Evolutionary conservation across 2,797 vertebrate species (phyloP).

Genomic region (Cottoperca gobio): DNA sequence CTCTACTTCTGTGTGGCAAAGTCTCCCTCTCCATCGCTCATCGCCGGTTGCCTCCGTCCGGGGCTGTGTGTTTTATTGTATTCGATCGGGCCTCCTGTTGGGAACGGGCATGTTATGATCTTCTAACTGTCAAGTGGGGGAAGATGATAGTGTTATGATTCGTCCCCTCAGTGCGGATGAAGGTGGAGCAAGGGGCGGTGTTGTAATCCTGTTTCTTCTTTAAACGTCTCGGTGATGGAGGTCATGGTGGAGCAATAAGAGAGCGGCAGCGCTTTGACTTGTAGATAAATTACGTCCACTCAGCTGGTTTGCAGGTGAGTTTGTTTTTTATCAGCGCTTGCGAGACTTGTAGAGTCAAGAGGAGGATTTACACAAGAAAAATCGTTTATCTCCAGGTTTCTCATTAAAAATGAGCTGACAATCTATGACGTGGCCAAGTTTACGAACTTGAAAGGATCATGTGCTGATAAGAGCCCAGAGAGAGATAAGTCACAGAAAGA

Average conservation of each 20-base stretch:
- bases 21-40: slow-evolving; percentile 11
- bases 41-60: slow-evolving; percentile 7
- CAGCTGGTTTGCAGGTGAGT: slow-evolving; percentile 29
- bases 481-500: slow-evolving; percentile 52
- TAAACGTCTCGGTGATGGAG: slow-evolving; percentile 10
- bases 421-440: neutral
- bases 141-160: slow-evolving; percentile 61
- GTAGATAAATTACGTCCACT: slow-evolving; percentile 19
- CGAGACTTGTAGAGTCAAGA: neutral
- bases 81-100: slow-evolving; percentile 50
- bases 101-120: slow-evolving; percentile 59
- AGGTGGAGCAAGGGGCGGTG: neutral
- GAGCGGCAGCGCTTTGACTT: neutral
- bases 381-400: neutral
- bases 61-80: slow-evolving; percentile 38
- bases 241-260: neutral
- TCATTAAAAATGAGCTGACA: neutral
- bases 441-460: slow-evolving; percentile 20
- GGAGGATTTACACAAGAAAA: neutral
- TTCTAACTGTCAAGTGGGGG: slow-evolving; percentile 28
- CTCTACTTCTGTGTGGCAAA: slow-evolving; percentile 53
- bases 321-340: neutral
- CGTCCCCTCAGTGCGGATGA: neutral
- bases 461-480: slow-evolving; percentile 54
- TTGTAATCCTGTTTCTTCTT: slow-evolving; percentile 32